Evolutionary conservation across 2,113 vertebrate species (phyloP), one percentile per base, ranked within the genome.

Genomic region (Stegastes partitus): DNA sequence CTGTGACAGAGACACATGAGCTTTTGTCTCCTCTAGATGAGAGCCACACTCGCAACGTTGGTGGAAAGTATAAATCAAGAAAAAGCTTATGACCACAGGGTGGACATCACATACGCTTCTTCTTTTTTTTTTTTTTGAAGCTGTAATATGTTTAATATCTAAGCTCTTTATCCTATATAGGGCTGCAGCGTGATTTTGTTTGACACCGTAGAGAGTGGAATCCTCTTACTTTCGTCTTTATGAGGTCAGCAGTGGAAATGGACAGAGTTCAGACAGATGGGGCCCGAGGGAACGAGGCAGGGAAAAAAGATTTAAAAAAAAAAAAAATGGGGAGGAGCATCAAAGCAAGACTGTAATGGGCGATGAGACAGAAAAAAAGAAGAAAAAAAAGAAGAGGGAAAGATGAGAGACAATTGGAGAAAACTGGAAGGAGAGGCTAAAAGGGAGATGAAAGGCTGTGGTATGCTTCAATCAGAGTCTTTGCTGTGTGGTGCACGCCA

Each of bases 161-260:
- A 92, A 93, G 92, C 90, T 89, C 83, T 90, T 94, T 91, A 91
- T 91, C 87, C 85, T 88, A 85, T 89, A 85, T 79, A 71, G 45
- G 80, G 79, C 80, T 80, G 72, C 77, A 55, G 86, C 45, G 9
- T 83, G 88, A 90, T 92, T 93, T 83, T 61, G 87, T 90, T 86
- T 82, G 86, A 91, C 90, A 88, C 84, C 49, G 83, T 57, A 56
- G 80, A 89, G 74, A 87, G 84, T 69, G 70, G 74, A 92, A 94
- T 94, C 93, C 92, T 93, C 91, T 94, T 93, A 93, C 87, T 90
- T 64, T 78, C 70, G 67, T 89, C 87, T 92, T 89, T 86, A 91
- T 87, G 91, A 85, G 92, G 91, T 93, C 90, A 91, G 87, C 84
- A 74, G 74, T 76, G 71, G 87, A 89, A 87, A 91, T 82, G 88